phyloP scores from a whole-genome alignment of 1,140 invertebrate species.

The Charaxes varanes region DNA sequence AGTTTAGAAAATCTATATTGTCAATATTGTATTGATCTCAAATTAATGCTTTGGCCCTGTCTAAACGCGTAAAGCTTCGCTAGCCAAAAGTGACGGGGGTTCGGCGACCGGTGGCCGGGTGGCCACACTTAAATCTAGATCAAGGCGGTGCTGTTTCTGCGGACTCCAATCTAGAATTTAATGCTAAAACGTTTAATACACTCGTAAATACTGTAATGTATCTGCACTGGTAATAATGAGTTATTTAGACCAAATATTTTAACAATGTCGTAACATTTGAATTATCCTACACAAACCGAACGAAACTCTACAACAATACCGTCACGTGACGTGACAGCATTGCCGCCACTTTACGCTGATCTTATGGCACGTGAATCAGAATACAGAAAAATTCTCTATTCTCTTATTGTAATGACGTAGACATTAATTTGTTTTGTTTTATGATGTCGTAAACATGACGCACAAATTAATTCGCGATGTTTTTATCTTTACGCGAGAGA shows the following conservation, averaged over 20 bases:
- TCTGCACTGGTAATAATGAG: not conserved
- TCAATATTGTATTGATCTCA: not conserved
- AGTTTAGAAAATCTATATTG: not conserved
- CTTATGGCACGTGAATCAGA: no score
- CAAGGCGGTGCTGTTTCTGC: conserved; percentile 18
- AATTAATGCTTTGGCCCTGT: not conserved
- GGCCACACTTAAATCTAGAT: conserved; percentile 20
- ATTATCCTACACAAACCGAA: no score
- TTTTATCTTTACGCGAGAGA: no score
- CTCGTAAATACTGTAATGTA: not conserved
- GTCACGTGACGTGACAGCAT: no score
- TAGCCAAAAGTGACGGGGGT: conserved; percentile 13
- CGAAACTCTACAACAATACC: no score
- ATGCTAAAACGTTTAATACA: conserved; percentile 3
- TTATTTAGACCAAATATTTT: conserved; percentile 1
- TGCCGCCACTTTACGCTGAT: no score
- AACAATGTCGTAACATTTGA: no score
- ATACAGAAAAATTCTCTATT: no score
- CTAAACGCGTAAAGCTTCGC: conserved; percentile 11
- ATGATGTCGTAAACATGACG: no score
- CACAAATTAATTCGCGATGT: no score
- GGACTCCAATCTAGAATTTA: conserved; percentile 5
- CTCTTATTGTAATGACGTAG: no score
- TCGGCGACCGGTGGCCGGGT: conserved; percentile 7
- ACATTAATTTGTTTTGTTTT: no score